These are phyloP conservation scores for Trypoxylus dichotomus DNA, from an alignment of 1,140 invertebrate species.

Conservation along the genomic window DNA sequence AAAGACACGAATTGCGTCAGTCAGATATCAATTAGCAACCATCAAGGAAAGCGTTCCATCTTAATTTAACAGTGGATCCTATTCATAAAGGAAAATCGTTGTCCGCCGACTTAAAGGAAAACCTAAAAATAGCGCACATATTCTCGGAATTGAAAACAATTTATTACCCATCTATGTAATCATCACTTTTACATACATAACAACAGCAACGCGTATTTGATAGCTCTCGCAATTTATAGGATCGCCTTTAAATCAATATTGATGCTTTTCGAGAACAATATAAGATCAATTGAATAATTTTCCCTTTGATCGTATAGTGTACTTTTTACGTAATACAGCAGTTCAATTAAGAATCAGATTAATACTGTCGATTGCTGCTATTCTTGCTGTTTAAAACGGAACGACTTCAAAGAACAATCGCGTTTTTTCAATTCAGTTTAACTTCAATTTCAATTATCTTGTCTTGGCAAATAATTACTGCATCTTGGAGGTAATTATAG, in stretches of 20 bases:
- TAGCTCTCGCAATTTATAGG: not conserved
- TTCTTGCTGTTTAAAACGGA: not conserved
- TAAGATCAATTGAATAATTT: slow-evolving; percentile 4
- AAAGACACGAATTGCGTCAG: no score
- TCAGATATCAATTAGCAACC: no score
- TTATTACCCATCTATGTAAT: not conserved
- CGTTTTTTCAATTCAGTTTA: not conserved
- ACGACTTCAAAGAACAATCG: not conserved
- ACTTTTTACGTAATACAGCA: not conserved
- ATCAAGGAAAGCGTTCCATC: no score
- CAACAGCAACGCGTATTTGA: not conserved
- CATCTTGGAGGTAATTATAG: not conserved
- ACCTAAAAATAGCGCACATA: not conserved
- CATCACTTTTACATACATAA: not conserved
- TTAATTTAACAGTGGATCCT: no score
- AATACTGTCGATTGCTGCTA: not conserved
- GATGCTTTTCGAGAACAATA: not conserved
- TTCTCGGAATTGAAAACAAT: not conserved
- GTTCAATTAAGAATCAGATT: not conserved
- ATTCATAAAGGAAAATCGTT: no score
- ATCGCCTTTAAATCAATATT: not conserved
- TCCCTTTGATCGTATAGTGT: not conserved
- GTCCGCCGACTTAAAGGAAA: no score
- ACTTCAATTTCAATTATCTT: not conserved
- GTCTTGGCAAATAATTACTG: not conserved